Conservation (phyloP, 2,113 vertebrate genomes). For the Austrofundulus limnaeus region DNA sequence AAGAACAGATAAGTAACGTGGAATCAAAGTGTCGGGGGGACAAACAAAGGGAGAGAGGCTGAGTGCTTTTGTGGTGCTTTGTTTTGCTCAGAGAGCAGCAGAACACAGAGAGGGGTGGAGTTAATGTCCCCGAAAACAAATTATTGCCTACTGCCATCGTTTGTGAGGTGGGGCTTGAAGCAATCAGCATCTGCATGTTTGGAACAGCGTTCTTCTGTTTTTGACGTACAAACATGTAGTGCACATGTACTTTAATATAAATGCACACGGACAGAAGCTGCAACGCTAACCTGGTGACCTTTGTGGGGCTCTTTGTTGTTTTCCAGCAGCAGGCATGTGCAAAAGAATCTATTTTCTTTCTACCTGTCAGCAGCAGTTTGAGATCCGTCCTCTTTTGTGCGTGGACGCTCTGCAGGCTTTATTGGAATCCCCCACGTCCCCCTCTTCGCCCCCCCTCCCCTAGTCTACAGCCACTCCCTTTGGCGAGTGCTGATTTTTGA, state of each 20-base stretch:
- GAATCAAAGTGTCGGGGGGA: constrained; percentile 35
- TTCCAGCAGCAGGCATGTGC: constrained; percentile 36
- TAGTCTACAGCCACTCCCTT: constrained; percentile 49
- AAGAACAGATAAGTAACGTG: constrained; percentile 27
- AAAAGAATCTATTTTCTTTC: constrained; percentile 52
- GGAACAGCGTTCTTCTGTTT: constrained; percentile 1
- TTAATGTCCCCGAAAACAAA: constrained; percentile 29
- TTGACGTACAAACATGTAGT: constrained; percentile 16
- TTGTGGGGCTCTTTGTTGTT: constrained; percentile 33
- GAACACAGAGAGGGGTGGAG: constrained; percentile 32
- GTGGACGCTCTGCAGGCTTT: constrained; percentile 37
- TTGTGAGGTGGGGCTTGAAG: constrained; percentile 13
- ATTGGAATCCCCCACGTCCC: constrained; percentile 32
- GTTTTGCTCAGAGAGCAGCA: constrained; percentile 27
- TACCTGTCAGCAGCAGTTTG: constrained; percentile 43
- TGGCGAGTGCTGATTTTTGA: constrained; percentile 65
- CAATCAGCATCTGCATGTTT: constrained; percentile 35
- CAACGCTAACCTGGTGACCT: constrained; percentile 50
- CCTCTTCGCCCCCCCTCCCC: not conserved
- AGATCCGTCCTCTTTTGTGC: constrained; percentile 59
- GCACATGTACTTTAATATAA: constrained; percentile 9
- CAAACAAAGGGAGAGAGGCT: constrained; percentile 48
- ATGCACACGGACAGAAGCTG: constrained; percentile 14
- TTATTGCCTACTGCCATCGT: constrained; percentile 30
- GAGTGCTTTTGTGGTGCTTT: constrained; percentile 44